Evolutionary conservation across 2,888 invertebrate species (phyloP), one percentile per base, ranked within the genome.

Genomic region (Idaea straminata): DNA sequence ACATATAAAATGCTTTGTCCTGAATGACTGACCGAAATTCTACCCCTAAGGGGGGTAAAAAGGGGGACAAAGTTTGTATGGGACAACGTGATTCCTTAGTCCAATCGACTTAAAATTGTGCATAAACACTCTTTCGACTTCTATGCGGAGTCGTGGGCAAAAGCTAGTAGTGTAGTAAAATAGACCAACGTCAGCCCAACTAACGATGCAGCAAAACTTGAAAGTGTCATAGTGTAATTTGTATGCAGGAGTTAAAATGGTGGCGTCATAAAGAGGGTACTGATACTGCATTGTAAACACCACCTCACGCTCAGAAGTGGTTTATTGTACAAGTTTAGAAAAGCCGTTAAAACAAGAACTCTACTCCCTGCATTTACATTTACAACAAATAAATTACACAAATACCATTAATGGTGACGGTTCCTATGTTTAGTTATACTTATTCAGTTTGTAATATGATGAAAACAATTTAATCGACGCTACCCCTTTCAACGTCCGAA

Each of bases 211-310:
- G 77, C 83, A 83, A 83, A 84, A 83, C 79, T 83, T 79, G 85
- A 85, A 87, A 90, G 87, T 84, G 83, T 80, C 82, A 72, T 74
- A 71, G 65, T 76, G 77, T 81, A 80, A 88, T 89, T 88, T 85
- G 86, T 90, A 91, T 88, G 86, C 90, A 77, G 78, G 75, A 77
- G 77, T 80, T 82, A 76, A 78, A 74, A 69, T 80, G 75, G 66
- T 74, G 76, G 78, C 80, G 84, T 83, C 85, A 85, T 89, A 88
- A 88, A 86, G 78, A 74, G 77, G 78, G 77, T 75, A 82, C 84
- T 79, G 77, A 78, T 78, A 80, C 80, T 85, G 89, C 89, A 87
- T 87, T 84, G 84, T 83, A 85, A 88, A 76, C 77, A 78, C 72
- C 76, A 78, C 74, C 77, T 77, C 69, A 74, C 74, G 76, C 77